phyloP scores from a whole-genome alignment of 2,888 invertebrate genomes.

The Mellilla xanthometata region DNA sequence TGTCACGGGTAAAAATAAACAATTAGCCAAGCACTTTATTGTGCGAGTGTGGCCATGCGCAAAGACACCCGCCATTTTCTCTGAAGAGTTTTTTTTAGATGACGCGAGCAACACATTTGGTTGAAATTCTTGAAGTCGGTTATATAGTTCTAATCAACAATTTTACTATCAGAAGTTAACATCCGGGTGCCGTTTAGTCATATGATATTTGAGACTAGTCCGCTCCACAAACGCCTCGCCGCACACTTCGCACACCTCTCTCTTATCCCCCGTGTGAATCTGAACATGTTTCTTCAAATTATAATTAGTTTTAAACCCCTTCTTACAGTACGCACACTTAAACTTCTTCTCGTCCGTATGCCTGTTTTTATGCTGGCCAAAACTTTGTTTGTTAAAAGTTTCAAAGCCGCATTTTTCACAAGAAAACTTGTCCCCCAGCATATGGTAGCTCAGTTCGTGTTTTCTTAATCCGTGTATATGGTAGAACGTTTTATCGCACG shows the following conservation, averaged over 20 bases:
- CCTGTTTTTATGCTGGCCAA: neutral
- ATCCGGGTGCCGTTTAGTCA: slow-evolving; percentile 67
- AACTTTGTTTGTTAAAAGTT: neutral
- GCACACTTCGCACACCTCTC: slow-evolving; percentile 60
- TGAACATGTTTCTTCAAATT: slow-evolving; percentile 57
- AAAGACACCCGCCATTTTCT: no score
- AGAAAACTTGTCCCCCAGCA: slow-evolving; percentile 20
- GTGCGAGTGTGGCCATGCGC: no score
- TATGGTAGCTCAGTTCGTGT: slow-evolving; percentile 10
- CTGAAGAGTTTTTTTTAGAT: no score
- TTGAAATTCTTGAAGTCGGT: no score
- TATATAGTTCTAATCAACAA: no score
- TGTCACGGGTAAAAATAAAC: no score
- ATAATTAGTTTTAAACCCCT: slow-evolving; percentile 61
- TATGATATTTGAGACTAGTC: slow-evolving; percentile 70
- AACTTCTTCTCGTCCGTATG: slow-evolving; percentile 45
- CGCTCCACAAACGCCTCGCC: slow-evolving; percentile 71
- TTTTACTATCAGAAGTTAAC: slow-evolving; percentile 47
- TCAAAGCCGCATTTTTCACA: slow-evolving; percentile 16
- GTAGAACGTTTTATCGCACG: slow-evolving; percentile 28
- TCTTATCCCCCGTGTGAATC: slow-evolving; percentile 65
- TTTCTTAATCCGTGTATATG: neutral
- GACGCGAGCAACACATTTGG: no score
- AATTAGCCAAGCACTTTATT: no score
- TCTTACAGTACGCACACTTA: slow-evolving; percentile 67